phyloP scores from a whole-genome alignment of 2,113 vertebrate species.

The Trinectes maculatus region DNA sequence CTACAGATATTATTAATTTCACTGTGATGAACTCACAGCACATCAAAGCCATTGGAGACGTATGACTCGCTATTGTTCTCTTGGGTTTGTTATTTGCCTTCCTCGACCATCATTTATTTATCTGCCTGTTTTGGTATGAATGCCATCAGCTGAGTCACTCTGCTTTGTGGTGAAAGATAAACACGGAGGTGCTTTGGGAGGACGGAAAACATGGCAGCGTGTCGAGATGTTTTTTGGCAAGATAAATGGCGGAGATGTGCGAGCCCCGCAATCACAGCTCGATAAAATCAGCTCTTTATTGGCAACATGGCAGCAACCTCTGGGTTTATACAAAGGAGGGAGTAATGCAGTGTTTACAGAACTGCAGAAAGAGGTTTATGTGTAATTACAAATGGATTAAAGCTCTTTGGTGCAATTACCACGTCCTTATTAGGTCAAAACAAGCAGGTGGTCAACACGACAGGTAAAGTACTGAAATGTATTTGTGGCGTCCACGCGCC shows the following conservation, averaged over 20 bases:
- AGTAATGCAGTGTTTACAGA: conserved; percentile 14
- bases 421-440: conserved; percentile 18
- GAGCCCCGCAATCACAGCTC: conserved; percentile 23
- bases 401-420: conserved; percentile 23
- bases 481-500: neutral
- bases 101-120: conserved; percentile 23
- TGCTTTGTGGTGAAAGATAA: conserved; percentile 34
- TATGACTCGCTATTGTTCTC: conserved; percentile 24
- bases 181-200: conserved; percentile 36
- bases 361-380: conserved; percentile 18
- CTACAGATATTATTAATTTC: conserved; percentile 25
- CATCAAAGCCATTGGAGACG: conserved; percentile 29
- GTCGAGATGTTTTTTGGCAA: conserved; percentile 27
- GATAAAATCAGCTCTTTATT: conserved; percentile 43
- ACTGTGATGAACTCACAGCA: conserved; percentile 21
- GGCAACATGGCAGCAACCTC: conserved; percentile 17
- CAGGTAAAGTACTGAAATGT: neutral
- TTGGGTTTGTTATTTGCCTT: conserved; percentile 32
- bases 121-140: conserved; percentile 19
- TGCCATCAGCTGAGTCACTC: conserved; percentile 27
- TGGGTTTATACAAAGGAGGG: conserved; percentile 17
- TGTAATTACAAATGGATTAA: conserved; percentile 37
- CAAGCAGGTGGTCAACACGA: neutral
- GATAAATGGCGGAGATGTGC: conserved; percentile 47
- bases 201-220: conserved; percentile 39